Base-by-base conservation (phyloP, 2,888 invertebrate species). In the Hedya salicella region DNA sequence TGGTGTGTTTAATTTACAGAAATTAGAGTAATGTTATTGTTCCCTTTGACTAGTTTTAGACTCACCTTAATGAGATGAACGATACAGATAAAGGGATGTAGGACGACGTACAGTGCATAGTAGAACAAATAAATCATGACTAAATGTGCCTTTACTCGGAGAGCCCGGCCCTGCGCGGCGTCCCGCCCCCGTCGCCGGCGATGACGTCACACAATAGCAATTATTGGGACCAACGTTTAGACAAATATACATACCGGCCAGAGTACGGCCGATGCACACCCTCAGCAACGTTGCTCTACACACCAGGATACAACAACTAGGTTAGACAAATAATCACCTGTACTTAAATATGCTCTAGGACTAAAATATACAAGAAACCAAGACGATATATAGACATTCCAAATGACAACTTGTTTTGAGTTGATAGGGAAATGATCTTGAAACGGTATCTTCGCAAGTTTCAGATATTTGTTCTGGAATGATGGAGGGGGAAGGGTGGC, bases 141-240 rank as follows among this genome's bases (percentile, higher is more conserved):
- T 88, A 86, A 86, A 91, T 91, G 92, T 92, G 92, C 92, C 92
- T 92, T 92, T 88, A 87, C 83, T 88, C 87, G 88, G 89, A 88
- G 85, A 90, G 80, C 85, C 87, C 84, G 80, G 82, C 84, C 82
- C 85, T 86, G 87, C 88, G 89, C 88, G 87, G 86, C 86, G 89
- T 84, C 86, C 48, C 80, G 79, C 82, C 82, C 79, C 70, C 77
- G 68, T 57, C 76, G 78, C 77, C 77, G 76, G 78, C 77, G 75
- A 81, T 79, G 77, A 83, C 82, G 83, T 77, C 73, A 80, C 81
- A 87, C 90, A 89, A 91, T 91, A 91, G 89, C 87, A 90, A 91
- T 87, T 84, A 87, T 90, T 89, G 92, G 92, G 92, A 92, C 91
- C 91, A 91, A 92, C 83, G 87, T 91, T 91, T 92, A 91, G 90